Evolutionary conservation across 2,113 vertebrate genomes (phyloP).

Genomic region (Crotalus helleri): DNA sequence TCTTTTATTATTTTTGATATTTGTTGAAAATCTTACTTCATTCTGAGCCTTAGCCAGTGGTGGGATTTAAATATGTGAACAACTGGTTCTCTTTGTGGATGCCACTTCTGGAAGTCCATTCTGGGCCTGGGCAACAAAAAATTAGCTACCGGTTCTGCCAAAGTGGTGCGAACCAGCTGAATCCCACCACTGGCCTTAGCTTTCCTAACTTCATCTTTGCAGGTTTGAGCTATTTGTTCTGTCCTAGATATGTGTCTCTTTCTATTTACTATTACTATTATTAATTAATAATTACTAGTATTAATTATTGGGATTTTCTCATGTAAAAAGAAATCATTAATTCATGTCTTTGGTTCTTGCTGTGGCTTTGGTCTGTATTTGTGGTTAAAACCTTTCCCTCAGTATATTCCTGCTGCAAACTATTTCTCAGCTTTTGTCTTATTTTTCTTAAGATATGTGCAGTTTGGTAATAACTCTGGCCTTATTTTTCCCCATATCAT

Average conservation of each 20-base stretch:
- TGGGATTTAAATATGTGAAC: no score
- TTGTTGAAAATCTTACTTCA: no score
- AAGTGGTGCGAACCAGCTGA: no score
- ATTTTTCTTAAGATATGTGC: neutral
- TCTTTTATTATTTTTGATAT: no score
- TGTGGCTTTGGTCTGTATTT: neutral
- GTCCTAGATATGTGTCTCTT: neutral
- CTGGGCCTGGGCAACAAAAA: no score
- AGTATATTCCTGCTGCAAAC: neutral
- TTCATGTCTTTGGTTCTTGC: neutral
- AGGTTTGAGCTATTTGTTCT: neutral
- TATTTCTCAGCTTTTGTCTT: neutral
- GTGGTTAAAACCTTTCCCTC: neutral
- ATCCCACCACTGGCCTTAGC: no score
- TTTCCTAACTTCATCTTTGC: no score
- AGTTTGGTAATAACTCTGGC: neutral
- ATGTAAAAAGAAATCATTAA: neutral
- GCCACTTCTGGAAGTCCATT: no score
- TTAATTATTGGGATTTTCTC: neutral
- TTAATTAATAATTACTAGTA: neutral
- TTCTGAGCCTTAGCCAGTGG: no score
- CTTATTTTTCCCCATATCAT: neutral
- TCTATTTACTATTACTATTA: neutral
- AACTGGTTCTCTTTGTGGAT: no score
- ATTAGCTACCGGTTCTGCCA: no score